Percentiles rank a stretch among this genome's conserved stretches.
Evolutionary conservation across 2,797 vertebrate genomes (phyloP).

Genomic region (Natrix natrix): DNA sequence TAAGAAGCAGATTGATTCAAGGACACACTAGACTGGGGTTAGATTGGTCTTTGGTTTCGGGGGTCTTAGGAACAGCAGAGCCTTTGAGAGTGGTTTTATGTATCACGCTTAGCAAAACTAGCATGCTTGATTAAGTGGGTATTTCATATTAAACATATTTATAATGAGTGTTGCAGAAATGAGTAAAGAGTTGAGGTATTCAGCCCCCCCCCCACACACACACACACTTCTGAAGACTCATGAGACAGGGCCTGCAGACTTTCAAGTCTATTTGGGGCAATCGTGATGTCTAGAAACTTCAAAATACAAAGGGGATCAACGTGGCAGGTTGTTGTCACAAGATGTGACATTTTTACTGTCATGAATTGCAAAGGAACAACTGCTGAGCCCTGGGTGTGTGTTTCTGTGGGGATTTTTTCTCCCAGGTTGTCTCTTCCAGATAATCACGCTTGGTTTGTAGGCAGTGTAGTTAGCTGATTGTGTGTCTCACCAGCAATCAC

Average conservation of each 20-base stretch:
- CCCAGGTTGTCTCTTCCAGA: conserved; percentile 37
- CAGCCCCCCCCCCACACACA: background rate
- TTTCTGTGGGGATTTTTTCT: background rate
- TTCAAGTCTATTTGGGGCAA: background rate
- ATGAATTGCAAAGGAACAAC: background rate
- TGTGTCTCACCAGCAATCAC: conserved; percentile 78
- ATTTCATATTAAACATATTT: background rate
- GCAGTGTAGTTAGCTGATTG: conserved; percentile 96
- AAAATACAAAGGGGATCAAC: background rate
- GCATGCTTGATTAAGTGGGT: no score
- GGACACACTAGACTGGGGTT: background rate
- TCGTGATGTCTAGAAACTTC: background rate
- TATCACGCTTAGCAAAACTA: background rate
- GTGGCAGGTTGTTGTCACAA: background rate
- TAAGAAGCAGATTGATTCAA: background rate
- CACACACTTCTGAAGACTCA: background rate
- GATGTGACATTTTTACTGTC: fast-evolving
- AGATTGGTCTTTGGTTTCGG: background rate
- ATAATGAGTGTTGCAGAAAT: background rate
- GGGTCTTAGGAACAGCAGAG: background rate
- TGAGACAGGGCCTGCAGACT: background rate
- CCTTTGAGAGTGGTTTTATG: background rate
- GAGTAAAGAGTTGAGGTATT: background rate
- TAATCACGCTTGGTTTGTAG: conserved; percentile 83
- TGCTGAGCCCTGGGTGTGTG: background rate